Conservation (phyloP, 2,888 invertebrate genomes). For the Deilephila porcellus region DNA sequence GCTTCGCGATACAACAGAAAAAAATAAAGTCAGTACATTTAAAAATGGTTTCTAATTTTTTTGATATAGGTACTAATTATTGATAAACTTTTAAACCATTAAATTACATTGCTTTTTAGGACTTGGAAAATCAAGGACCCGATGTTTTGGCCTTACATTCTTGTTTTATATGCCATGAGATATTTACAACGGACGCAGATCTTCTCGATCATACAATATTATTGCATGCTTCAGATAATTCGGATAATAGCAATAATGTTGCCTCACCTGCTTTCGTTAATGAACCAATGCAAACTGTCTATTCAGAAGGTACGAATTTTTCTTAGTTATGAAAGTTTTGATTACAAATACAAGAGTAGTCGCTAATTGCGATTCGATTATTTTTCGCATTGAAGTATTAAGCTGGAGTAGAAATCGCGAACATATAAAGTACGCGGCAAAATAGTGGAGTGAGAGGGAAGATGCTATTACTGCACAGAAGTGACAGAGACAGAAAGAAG, state of each 20-base stretch:
- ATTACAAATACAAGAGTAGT: not conserved
- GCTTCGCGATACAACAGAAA: conserved; percentile 56
- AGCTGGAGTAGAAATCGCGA: not conserved
- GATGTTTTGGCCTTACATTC: conserved; percentile 73
- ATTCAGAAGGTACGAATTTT: conserved; percentile 18
- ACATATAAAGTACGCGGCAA: no score
- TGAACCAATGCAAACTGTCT: not conserved
- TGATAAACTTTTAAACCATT: not conserved
- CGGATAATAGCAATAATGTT: conserved; percentile 35
- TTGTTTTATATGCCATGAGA: conserved; percentile 76
- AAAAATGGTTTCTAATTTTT: conserved; percentile 1
- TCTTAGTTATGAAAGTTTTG: conserved; percentile 4
- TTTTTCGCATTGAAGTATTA: not conserved
- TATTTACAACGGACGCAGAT: conserved; percentile 76
- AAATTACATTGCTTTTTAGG: conserved; percentile 49
- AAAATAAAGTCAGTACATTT: conserved; percentile 50
- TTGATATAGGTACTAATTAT: not conserved
- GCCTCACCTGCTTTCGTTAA: conserved; percentile 16
- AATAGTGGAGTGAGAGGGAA: no score
- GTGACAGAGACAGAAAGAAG: no score
- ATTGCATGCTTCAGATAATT: conserved; percentile 63
- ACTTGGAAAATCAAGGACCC: conserved; percentile 57
- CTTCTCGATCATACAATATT: conserved; percentile 76
- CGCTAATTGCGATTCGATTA: not conserved
- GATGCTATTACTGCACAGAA: no score